phyloP scores from a whole-genome alignment of 2,113 vertebrate genomes.

The Fregetta grallaria region DNA sequence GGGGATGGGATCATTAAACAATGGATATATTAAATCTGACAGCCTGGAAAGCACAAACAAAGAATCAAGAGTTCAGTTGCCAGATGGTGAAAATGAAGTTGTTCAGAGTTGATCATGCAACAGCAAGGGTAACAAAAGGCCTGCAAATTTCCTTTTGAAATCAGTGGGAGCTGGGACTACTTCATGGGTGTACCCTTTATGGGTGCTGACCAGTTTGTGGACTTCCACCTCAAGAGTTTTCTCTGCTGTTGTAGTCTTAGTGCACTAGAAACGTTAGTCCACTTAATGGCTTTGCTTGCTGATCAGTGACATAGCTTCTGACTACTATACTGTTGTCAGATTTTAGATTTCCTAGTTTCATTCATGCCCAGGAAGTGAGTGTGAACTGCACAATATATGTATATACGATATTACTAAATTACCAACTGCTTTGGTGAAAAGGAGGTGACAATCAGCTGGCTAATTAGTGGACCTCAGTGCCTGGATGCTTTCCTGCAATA shows the following conservation, averaged over 20 bases:
- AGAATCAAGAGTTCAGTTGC: neutral
- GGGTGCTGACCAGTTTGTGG: neutral
- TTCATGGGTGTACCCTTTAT: neutral
- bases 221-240: neutral
- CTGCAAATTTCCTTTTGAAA: neutral
- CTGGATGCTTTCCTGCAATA: neutral
- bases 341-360: neutral
- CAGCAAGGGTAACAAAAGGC: neutral
- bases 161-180: neutral
- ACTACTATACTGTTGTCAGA: neutral
- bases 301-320: neutral
- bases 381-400: neutral
- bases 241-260: neutral
- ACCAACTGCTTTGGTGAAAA: neutral
- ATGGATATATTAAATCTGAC: neutral
- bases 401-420: neutral
- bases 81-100: neutral
- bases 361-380: neutral
- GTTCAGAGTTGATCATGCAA: neutral
- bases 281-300: neutral
- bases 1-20: neutral
- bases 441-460: neutral
- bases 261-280: neutral
- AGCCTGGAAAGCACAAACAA: neutral
- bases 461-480: neutral